Base-by-base conservation (phyloP, 2,113 vertebrate genomes). In the Colaptes auratus region DNA sequence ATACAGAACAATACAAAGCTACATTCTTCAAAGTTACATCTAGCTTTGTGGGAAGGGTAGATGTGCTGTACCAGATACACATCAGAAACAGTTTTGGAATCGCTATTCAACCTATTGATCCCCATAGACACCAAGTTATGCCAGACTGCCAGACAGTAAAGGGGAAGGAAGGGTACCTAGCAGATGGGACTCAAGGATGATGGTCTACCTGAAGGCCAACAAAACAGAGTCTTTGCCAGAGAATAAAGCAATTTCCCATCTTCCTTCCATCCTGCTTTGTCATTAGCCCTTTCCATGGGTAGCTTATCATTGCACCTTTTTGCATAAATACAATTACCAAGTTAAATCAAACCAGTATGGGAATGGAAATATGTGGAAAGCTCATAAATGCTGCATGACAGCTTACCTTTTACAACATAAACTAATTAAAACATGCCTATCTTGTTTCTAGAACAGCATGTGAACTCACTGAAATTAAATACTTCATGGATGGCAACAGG, bases 381-480 rank as follows among this genome's bases (percentile, higher is more conserved):
- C 74, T 79, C 87, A 63, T 63, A 87, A 94, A 95, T 76, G 31
- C 84, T 85, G 78, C 92, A 91, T 46, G 71, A 87, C 63, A 96
- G 92, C 74, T 92, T 73, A 85, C 21, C 85, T 72, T 94, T 93
- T 66, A 90, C 66, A 77, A 85, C 70, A 91, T 64, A 89, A 93
- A 82, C 87, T 80, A 82, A 95, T 92, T 91, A 89, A 92, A 95
- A 73, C 56, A 85, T 63, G 71, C 59, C 85, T 74, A 90, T 92
- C 92, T 90, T 82, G 52, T 79, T 83, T 91, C 75, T 75, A 77
- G 67, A 85, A 56, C 35, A 66, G 66, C 59, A 90, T 63, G 70
- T 76, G 67, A 96, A 87, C 63, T 79, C 84, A 92, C 13, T 67
- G 59, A 94, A 94, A 92, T 75, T 31, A 78, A 58, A 10, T 33